Evolutionary conservation across 2,888 invertebrate genomes (phyloP), one percentile per base, ranked within the genome.

Genomic region (Idaea biselata): DNA sequence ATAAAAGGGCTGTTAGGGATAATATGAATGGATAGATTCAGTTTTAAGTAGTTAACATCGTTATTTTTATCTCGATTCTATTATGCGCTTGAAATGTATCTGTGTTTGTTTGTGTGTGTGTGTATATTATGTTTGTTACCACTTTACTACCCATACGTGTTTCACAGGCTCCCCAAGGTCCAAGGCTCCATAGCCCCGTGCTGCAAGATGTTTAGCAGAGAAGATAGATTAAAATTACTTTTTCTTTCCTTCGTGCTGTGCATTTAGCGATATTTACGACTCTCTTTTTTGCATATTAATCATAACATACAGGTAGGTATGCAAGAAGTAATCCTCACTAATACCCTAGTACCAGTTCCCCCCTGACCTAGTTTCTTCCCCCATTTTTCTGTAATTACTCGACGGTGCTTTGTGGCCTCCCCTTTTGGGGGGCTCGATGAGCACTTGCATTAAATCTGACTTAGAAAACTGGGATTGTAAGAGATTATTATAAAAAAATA

Each of bases 331-430:
- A 56, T 56, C 56, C 18, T 6, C 16, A 55, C 7, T 66, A 66
- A 71, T 69, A 65, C 64, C 44, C 60, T 33, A 56, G 6, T 44
- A 44, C 44, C 14, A 8, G 57, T 64, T 73, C 72, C 81, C 76
- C 83, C 79, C 72, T 91, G 90, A 90, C 90, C 90, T 72, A 91
- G 85, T 81, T 90, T 81, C 85, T 75, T 69, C 88, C 89, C 44
- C 89, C 86, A 88, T 89, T 89, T 90, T 90, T 89, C 89, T 86
- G 89, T 88, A 91, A 90, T 91, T 90, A 91, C 89, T 90, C 88
- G 84, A 87, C 82, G 77, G 78, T 76, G 82, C 88, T 87, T 88
- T 88, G 87, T 88, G 81, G 79, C 79, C 79, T 72, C 80, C 84
- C 87, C 87, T 44, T 44, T 44, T 44, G 44, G 44, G 44, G 44